Base-by-base conservation (phyloP, 2,888 invertebrate genomes). In the Drosophila infuscata region DNA sequence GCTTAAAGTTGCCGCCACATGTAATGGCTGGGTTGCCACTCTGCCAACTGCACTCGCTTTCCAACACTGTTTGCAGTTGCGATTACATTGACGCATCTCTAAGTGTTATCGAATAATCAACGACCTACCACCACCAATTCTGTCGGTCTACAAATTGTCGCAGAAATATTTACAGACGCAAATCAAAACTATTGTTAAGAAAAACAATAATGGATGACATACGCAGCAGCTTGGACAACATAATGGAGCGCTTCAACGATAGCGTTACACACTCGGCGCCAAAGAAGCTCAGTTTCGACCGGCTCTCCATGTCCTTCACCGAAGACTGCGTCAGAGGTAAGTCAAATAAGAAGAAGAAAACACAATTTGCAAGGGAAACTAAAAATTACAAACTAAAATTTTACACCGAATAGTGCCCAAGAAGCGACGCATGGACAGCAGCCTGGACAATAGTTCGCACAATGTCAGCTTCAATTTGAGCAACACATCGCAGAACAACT, bases 231-330 rank as follows among this genome's bases (percentile, higher is more conserved):
- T 89, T 93, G 33, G 92, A 92, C 38, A 92, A 92, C 75, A 92
- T 93, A 35, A 90, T 93, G 85, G 92, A 89, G 7, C 89, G 91
- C 30, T 93, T 92, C 20, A 91, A 92, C 46, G 92, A 92, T 38
- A 91, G 90, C 72, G 79, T 92, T 7, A 90, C 90, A 4, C 91
- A 93, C 56, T 86, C 91, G 0, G 91, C 92, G 3, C 93, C 93
- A 3, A 93, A 93, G 59, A 92, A 92, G 54, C 82, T 93, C 4
- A 89, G 84, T 41, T 93, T 93, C 67, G 91, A 92, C 57, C 83
- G 88, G 66, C 71, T 92, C 15, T 91, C 85, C 17, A 87, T 92
- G 68, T 92, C 93, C 0, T 81, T 91, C 12, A 84, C 72, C 43
- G 89, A 90, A 4, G 81, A 84, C 57, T 73, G 91, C 82, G 73